Evolutionary conservation across 30 jellyfish, hydroid and myxozoan genomes (phyloP).

Genomic region (Aurelia sp.): DNA sequence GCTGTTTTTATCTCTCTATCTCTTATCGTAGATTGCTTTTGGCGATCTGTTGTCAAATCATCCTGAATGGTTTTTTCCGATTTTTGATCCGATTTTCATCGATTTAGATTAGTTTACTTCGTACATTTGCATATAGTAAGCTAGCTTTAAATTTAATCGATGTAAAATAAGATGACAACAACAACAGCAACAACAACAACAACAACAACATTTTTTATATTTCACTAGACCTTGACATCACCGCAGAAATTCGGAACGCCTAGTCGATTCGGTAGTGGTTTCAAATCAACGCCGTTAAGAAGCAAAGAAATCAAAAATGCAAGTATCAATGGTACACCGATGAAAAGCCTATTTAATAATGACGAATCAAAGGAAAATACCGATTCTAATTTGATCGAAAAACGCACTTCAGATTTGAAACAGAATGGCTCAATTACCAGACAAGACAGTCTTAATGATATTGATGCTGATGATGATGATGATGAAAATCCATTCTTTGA

Average conservation of each 20-base stretch:
- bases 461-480: conserved; percentile 80
- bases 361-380: conserved; percentile 16
- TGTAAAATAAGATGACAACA: too few species aligned
- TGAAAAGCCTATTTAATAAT: conserved; percentile 10
- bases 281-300: conserved; percentile 78
- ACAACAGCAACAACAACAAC: too few species aligned
- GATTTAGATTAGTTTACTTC: too few species aligned
- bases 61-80: too few species aligned
- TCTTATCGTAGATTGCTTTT: too few species aligned
- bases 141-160: too few species aligned
- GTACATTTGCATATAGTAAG: too few species aligned
- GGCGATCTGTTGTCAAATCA: too few species aligned
- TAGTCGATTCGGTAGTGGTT: conserved; percentile 18
- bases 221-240: conserved; percentile 84
- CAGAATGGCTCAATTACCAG: conserved; percentile 29
- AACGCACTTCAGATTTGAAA: neutral
- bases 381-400: conserved; percentile 40
- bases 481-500: conserved; percentile 90
- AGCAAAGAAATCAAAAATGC: conserved; percentile 26
- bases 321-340: conserved; percentile 39
- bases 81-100: too few species aligned
- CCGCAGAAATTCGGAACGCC: conserved; percentile 95
- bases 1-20: too few species aligned
- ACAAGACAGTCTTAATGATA: conserved; percentile 84
- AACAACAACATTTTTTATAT: too few species aligned